phyloP scores from a whole-genome alignment of 2,888 invertebrate genomes.

The Rhimphoctona megacephalus region DNA sequence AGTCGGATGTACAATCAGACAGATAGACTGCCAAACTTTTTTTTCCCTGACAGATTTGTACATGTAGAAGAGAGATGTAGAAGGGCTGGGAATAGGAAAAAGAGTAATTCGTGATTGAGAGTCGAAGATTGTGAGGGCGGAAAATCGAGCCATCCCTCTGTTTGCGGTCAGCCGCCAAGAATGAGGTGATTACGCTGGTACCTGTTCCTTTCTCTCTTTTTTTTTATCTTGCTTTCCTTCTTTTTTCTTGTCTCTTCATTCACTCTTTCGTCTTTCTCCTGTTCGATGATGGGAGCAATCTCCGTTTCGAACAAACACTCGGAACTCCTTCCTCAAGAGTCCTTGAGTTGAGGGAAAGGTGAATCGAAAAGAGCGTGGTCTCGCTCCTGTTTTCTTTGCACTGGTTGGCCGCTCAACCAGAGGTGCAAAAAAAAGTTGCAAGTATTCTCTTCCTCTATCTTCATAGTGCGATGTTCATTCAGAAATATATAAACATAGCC shows the following conservation, averaged over 20 bases:
- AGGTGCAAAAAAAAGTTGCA: conserved; percentile 24
- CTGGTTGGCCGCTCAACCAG: conserved; percentile 13
- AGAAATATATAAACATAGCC: not conserved
- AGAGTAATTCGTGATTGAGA: conserved; percentile 64
- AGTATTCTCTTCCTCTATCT: not conserved
- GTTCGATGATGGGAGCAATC: conserved; percentile 74
- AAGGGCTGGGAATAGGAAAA: conserved; percentile 31
- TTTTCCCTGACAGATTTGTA: not conserved
- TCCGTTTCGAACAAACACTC: conserved; percentile 78
- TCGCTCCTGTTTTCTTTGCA: conserved; percentile 30
- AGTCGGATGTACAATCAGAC: not conserved
- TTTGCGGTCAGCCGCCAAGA: conserved; percentile 69
- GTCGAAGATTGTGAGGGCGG: conserved; percentile 53
- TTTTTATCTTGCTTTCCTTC: conserved; percentile 54
- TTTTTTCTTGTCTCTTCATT: conserved; percentile 42
- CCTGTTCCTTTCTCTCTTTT: conserved; percentile 49
- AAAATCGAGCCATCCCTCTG: conserved; percentile 61
- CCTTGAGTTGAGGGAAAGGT: conserved; percentile 65
- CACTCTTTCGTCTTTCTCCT: conserved; percentile 58
- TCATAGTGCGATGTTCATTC: not conserved
- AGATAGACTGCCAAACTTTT: not conserved
- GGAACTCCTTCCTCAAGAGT: conserved; percentile 72
- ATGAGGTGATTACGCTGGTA: conserved; percentile 75
- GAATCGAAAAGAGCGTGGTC: conserved; percentile 46
- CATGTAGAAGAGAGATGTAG: not conserved